A percentile compares a stretch with the other conserved stretches of the same genome.
phyloP scores from a whole-genome alignment of 2,113 vertebrate species.

The Pleuronectes platessa region DNA sequence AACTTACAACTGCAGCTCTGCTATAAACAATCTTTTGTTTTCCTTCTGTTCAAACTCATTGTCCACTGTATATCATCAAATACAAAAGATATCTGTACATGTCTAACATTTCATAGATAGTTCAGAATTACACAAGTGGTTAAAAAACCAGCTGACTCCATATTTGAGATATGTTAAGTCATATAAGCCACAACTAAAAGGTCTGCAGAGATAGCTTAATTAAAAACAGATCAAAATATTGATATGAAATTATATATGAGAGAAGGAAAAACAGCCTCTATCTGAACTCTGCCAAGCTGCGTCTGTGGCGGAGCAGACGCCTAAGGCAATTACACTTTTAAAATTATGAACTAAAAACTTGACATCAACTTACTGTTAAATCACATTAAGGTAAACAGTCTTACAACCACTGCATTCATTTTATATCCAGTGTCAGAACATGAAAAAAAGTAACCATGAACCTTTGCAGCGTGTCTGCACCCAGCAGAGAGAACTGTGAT shows the following conservation, averaged over 20 bases:
- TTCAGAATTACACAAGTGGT: too few relatives aligned
- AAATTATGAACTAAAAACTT: not conserved
- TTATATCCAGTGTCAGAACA: slow-evolving; percentile 7
- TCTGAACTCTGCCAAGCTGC: too few relatives aligned
- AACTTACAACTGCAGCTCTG: too few relatives aligned
- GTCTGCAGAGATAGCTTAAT: not conserved
- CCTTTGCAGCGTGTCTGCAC: slow-evolving; percentile 24
- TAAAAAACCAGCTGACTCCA: not conserved
- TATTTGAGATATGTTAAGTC: slow-evolving; percentile 8
- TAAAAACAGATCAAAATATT: not conserved
- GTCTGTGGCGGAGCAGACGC: not conserved
- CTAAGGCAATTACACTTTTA: not conserved
- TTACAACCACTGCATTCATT: slow-evolving; percentile 3
- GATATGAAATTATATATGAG: not conserved
- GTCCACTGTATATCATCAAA: too few relatives aligned
- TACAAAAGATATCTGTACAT: too few relatives aligned
- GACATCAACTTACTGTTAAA: not conserved
- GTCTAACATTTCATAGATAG: too few relatives aligned
- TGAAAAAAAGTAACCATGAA: slow-evolving; percentile 27
- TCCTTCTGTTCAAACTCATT: too few relatives aligned
- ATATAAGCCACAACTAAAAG: slow-evolving; percentile 1
- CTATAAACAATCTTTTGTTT: too few relatives aligned
- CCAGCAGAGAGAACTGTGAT: slow-evolving; percentile 46
- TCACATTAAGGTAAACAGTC: not conserved
- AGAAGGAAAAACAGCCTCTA: not conserved